Evolutionary conservation across 2,113 vertebrate species (phyloP).

Genomic region (Anoplopoma fimbria): DNA sequence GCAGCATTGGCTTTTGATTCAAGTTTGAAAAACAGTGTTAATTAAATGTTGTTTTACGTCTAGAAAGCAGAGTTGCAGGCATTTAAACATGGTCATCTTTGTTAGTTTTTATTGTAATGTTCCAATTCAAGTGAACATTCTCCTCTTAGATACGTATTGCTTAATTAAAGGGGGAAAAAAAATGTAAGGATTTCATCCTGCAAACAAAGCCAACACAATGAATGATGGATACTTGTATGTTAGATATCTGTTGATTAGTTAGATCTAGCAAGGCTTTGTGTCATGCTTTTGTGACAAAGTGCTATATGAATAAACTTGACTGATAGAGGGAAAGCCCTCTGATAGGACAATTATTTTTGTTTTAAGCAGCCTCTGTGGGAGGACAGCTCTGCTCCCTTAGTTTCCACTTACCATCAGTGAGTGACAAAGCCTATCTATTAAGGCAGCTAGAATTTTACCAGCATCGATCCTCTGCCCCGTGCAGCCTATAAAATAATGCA

Average conservation of each 20-base stretch:
- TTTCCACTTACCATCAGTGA: constrained; percentile 55
- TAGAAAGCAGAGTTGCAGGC: neutral
- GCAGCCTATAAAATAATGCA: constrained; percentile 69
- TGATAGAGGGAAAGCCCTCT: constrained; percentile 39
- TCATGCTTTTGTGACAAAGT: constrained; percentile 35
- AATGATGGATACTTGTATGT: neutral
- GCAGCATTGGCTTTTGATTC: neutral
- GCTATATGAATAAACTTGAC: constrained; percentile 47
- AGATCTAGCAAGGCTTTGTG: neutral
- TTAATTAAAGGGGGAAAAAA: neutral
- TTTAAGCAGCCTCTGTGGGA: constrained; percentile 60
- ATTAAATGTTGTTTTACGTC: neutral
- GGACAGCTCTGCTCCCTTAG: constrained; percentile 47
- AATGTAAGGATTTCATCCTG: neutral
- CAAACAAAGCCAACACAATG: neutral
- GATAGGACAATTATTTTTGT: constrained; percentile 67
- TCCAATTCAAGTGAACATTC: neutral
- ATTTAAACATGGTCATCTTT: neutral
- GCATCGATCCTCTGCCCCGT: constrained; percentile 65
- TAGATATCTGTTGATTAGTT: neutral
- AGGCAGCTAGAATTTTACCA: constrained; percentile 62
- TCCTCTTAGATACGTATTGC: neutral
- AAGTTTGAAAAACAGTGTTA: neutral
- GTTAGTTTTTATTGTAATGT: neutral
- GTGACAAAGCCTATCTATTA: constrained; percentile 73